phyloP scores from a whole-genome alignment of 1,140 invertebrate species.

The Drosophila insularis region DNA sequence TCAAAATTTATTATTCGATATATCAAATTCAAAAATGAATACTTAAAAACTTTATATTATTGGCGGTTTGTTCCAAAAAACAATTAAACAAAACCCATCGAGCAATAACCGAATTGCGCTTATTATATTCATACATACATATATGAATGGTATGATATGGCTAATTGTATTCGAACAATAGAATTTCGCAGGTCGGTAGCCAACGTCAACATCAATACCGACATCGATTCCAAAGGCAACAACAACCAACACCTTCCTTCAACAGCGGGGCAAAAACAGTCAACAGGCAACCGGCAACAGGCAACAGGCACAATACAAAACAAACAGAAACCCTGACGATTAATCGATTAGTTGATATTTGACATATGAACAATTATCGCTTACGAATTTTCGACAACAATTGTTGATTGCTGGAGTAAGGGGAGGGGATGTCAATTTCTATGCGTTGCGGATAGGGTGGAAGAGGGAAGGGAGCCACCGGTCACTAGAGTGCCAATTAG shows the following conservation, averaged over 20 bases:
- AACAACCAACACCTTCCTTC: conserved; percentile 3
- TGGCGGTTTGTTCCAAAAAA: neutral
- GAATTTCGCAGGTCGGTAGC: conserved; percentile 1
- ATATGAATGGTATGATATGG: neutral
- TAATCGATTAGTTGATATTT: conserved; percentile 65
- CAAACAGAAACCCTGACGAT: conserved; percentile 45
- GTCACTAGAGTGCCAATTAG: conserved; percentile 40
- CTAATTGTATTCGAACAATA: conserved; percentile 6
- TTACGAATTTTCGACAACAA: conserved; percentile 34
- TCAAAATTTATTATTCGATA: too few species aligned
- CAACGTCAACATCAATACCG: neutral
- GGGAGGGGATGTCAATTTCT: neutral
- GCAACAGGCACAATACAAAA: conserved; percentile 15
- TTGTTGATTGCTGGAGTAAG: neutral
- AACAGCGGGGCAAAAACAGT: neutral
- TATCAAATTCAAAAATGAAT: neutral
- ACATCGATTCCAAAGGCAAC: neutral
- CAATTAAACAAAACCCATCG: neutral
- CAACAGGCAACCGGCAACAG: neutral
- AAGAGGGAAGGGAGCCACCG: neutral
- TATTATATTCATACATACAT: neutral
- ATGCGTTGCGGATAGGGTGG: neutral
- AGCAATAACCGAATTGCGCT: neutral
- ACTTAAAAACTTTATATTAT: neutral
- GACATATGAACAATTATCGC: conserved; percentile 63